Conservation (phyloP, 1,140 invertebrate genomes). For the Coptotermes formosanus region DNA sequence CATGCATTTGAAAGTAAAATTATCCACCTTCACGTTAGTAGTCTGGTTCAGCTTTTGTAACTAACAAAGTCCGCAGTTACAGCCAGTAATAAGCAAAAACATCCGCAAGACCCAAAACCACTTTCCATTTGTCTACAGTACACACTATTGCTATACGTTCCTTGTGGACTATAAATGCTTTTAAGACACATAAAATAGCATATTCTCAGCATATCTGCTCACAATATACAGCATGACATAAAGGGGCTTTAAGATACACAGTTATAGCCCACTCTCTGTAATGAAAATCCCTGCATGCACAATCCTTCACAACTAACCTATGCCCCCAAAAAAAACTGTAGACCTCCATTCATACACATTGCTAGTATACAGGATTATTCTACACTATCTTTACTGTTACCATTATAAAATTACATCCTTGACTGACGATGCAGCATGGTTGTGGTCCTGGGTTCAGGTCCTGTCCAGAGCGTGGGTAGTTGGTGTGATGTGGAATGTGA, state of each 20-base stretch:
- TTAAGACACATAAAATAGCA: not conserved
- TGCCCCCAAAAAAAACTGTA: not conserved
- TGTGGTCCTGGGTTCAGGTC: constrained; percentile 12
- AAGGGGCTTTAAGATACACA: not conserved
- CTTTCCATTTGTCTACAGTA: not conserved
- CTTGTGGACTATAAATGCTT: not conserved
- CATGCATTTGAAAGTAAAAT: not conserved
- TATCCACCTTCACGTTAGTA: not conserved
- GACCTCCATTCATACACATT: not conserved
- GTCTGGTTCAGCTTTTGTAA: not conserved
- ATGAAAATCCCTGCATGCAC: not conserved
- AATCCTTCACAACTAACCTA: not conserved
- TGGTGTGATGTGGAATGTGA: constrained; percentile 17
- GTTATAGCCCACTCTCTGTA: not conserved
- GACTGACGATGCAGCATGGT: not conserved
- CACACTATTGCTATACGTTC: not conserved
- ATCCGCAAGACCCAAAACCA: constrained; percentile 3
- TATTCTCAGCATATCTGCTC: not conserved
- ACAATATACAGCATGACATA: not conserved
- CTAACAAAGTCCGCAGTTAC: not conserved
- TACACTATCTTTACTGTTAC: constrained; percentile 9
- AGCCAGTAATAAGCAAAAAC: not conserved
- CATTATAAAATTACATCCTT: constrained; percentile 17
- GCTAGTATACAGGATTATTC: not conserved
- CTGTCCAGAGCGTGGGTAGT: not conserved